Conservation (phyloP, 1,140 invertebrate genomes). For the Drosophila serrata region DNA sequence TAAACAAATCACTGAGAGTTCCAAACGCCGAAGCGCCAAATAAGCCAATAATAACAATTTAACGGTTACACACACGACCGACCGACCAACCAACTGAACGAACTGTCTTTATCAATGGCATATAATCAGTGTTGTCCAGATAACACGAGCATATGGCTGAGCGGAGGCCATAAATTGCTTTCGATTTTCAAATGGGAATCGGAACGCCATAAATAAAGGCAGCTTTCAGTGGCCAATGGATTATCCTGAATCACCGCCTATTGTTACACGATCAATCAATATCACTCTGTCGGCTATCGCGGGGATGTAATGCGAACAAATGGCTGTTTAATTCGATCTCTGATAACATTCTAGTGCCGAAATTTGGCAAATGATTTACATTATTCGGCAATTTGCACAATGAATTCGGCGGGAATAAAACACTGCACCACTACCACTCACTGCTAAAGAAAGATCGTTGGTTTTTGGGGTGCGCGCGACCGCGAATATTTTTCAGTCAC, state of each 20-base stretch:
- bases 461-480: slow-evolving; percentile 20
- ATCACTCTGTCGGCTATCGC: slow-evolving; percentile 8
- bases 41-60: slow-evolving; percentile 78
- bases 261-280: slow-evolving; percentile 2
- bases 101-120: slow-evolving; percentile 60
- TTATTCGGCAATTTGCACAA: slow-evolving; percentile 69
- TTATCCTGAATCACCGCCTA: slow-evolving; percentile 1
- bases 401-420: slow-evolving; percentile 28
- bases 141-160: slow-evolving; percentile 59
- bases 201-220: slow-evolving; percentile 18
- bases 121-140: slow-evolving; percentile 68
- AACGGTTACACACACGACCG: slow-evolving; percentile 47
- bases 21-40: slow-evolving; percentile 42
- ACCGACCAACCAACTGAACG: slow-evolving; percentile 1
- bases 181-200: slow-evolving; percentile 16
- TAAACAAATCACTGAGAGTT: slow-evolving; percentile 54
- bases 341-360: slow-evolving; percentile 48
- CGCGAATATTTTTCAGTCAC: slow-evolving; percentile 15
- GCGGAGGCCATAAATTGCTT: slow-evolving; percentile 37
- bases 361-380: slow-evolving; percentile 68
- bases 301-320: slow-evolving; percentile 27
- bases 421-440: slow-evolving; percentile 45
- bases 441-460: slow-evolving; percentile 20
- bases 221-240: neutral
- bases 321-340: slow-evolving; percentile 57